Evolutionary conservation across 2,888 invertebrate genomes (phyloP).

Genomic region (Neria commutata): DNA sequence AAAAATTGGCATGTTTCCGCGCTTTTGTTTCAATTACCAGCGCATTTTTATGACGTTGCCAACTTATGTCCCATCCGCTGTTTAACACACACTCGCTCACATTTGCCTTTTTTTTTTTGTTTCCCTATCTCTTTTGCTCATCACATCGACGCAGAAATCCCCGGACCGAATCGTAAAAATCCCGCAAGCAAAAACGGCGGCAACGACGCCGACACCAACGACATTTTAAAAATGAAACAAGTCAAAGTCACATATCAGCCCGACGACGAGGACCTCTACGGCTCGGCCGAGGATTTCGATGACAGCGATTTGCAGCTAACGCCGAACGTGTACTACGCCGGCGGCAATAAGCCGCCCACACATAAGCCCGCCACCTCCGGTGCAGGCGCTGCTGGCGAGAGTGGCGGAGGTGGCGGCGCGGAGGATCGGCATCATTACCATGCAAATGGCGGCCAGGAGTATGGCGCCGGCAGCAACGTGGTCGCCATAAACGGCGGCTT

Average conservation of each 20-base stretch:
- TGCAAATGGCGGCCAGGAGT: constrained; percentile 27
- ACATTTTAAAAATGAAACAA: constrained; percentile 60
- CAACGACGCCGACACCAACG: constrained; percentile 59
- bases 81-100: constrained; percentile 4
- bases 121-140: constrained; percentile 23
- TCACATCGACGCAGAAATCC: constrained; percentile 69
- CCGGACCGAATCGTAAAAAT: constrained; percentile 70
- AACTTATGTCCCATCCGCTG: background rate
- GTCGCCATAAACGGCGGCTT: constrained; percentile 31
- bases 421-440: constrained; percentile 18
- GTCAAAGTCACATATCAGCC: constrained; percentile 62
- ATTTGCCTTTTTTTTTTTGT: constrained; percentile 20
- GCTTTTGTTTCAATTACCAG: constrained; percentile 48
- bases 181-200: constrained; percentile 63
- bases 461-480: constrained; percentile 23
- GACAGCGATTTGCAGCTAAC: constrained; percentile 63
- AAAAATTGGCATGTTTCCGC: background rate
- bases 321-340: constrained; percentile 56
- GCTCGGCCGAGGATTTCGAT: constrained; percentile 74
- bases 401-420: constrained; percentile 28
- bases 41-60: constrained; percentile 9
- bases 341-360: constrained; percentile 55
- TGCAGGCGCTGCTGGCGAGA: constrained; percentile 30
- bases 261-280: constrained; percentile 73
- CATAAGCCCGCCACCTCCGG: constrained; percentile 46